Evolutionary conservation across 2,888 invertebrate species (phyloP).

Genomic region (Apomyelois bistriatella): DNA sequence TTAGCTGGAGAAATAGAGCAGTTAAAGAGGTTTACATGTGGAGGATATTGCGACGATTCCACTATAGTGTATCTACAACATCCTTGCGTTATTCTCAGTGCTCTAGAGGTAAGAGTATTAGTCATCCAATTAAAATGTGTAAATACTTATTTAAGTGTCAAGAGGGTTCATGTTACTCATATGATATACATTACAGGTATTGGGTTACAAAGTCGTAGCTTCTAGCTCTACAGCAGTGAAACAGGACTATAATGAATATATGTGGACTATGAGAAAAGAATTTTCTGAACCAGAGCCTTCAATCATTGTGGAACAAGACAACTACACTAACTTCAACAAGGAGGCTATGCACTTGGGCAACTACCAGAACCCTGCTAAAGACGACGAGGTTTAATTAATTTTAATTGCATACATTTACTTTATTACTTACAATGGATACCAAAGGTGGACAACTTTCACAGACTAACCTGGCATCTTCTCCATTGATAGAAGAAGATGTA

Average conservation of each 20-base stretch:
- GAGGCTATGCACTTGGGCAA: slow-evolving; percentile 76
- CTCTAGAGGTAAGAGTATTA: slow-evolving; percentile 82
- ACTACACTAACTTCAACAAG: slow-evolving; percentile 81
- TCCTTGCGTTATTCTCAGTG: slow-evolving; percentile 92
- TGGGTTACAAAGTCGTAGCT: slow-evolving; percentile 93
- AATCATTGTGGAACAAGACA: slow-evolving; percentile 81
- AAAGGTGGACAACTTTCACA: slow-evolving; percentile 54
- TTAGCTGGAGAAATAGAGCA: slow-evolving; percentile 90
- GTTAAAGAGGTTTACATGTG: slow-evolving; percentile 89
- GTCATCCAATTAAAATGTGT: not conserved
- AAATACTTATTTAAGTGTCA: not conserved
- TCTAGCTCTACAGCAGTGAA: slow-evolving; percentile 92
- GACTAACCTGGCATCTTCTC: slow-evolving; percentile 42
- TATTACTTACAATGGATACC: slow-evolving; percentile 48
- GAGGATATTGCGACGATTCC: slow-evolving; percentile 90
- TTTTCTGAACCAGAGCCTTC: slow-evolving; percentile 90
- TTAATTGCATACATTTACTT: slow-evolving; percentile 24
- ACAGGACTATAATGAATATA: slow-evolving; percentile 93
- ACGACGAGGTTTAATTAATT: slow-evolving; percentile 64
- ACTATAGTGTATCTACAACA: slow-evolving; percentile 93
- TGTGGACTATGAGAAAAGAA: slow-evolving; percentile 96
- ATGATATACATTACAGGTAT: slow-evolving; percentile 73
- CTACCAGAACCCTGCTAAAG: slow-evolving; percentile 63
- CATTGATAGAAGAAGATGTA: slow-evolving; percentile 73
- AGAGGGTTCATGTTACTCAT: slow-evolving; percentile 15